Percentiles rank a stretch among this genome's conserved stretches.
Conservation (phyloP, 2,888 invertebrate species). For the Mythimna lalbum region DNA sequence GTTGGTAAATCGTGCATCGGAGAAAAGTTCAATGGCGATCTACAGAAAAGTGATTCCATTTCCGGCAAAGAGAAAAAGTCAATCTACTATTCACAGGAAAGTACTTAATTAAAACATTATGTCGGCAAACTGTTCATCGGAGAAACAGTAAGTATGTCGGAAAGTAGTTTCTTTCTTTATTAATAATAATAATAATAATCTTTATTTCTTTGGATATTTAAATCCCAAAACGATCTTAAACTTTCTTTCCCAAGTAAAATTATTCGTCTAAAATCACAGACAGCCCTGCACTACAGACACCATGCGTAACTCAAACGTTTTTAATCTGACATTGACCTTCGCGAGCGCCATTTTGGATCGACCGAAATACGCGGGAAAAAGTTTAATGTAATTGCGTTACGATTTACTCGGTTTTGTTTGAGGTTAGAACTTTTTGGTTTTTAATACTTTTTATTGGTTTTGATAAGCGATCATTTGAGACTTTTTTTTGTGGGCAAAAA, state of each 20-base stretch:
- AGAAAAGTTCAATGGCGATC: no score
- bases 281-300: conserved; percentile 49
- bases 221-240: background rate
- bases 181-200: no score
- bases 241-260: background rate
- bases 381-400: conserved; percentile 47
- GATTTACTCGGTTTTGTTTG: conserved; percentile 32
- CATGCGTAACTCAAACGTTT: conserved; percentile 58
- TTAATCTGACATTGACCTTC: conserved; percentile 75
- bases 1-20: no score
- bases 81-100: no score
- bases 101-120: no score
- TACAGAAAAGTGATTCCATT: no score
- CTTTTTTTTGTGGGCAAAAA: no score
- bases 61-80: no score
- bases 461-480: background rate
- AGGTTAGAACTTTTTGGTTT: conserved; percentile 27
- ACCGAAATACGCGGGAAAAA: conserved; percentile 69
- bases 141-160: no score
- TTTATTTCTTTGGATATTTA: no score
- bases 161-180: no score
- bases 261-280: conserved; percentile 8
- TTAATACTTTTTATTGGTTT: conserved; percentile 19
- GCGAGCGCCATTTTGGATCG: conserved; percentile 69
- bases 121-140: no score